Percentiles rank a stretch among this genome's conserved stretches.
Evolutionary conservation across 2,113 vertebrate species (phyloP).

Genomic region (Anoura caudifer): DNA sequence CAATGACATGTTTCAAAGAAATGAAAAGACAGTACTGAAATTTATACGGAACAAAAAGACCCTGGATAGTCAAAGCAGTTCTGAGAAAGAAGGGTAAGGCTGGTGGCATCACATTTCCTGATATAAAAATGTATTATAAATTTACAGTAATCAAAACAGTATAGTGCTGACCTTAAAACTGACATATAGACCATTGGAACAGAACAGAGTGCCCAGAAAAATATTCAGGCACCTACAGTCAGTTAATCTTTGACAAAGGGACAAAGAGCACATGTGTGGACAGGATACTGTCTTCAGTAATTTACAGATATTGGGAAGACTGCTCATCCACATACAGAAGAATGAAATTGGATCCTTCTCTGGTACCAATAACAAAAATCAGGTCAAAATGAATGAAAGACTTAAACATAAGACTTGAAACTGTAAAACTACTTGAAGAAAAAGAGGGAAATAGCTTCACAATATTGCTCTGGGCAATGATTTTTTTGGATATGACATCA

Average conservation of each 20-base stretch:
- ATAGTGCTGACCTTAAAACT: not conserved
- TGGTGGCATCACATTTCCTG: not conserved
- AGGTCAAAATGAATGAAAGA: not conserved
- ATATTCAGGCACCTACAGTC: not conserved
- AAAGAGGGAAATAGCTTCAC: not conserved
- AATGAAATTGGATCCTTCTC: not conserved
- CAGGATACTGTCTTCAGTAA: not conserved
- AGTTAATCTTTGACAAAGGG: not conserved
- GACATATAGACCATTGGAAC: not conserved
- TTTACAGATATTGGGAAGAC: not conserved
- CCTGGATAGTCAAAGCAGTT: not conserved
- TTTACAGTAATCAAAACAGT: not conserved
- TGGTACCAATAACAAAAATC: not conserved
- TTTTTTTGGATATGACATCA: not conserved
- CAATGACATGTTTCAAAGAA: not conserved
- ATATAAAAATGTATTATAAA: not conserved
- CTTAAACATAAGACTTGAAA: not conserved
- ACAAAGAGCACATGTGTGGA: not conserved
- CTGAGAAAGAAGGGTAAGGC: not conserved
- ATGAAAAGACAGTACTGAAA: not conserved
- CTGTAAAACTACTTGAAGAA: not conserved
- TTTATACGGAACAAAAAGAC: not conserved
- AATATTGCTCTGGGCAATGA: not conserved
- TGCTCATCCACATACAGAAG: not conserved
- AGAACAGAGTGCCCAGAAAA: not conserved